Evolutionary conservation across 2,797 vertebrate species (phyloP), one percentile per base, ranked within the genome.

Genomic region (Moxostoma hubbsi): DNA sequence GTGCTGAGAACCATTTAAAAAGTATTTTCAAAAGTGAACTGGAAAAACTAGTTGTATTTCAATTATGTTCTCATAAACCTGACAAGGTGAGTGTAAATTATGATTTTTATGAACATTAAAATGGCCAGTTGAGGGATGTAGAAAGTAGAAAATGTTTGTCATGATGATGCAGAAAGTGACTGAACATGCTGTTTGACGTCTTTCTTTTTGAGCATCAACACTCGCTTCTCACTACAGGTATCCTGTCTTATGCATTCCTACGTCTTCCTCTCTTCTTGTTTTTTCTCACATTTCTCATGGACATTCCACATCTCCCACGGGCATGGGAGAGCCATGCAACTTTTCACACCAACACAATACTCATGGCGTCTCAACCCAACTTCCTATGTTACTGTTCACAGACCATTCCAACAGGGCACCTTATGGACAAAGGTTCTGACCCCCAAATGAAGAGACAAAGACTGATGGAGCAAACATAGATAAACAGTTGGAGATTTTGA

Each of bases 171-270:
- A 24, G 24, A 24, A 24, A 24, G 24, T 24, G 36, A 36, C 36
- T 36, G 36, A 36, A 36, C 36, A 36, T 36, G 36, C 36, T 82
- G 62, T 81, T 73, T 8, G 68, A 62, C 85, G 4, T 36, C 36
- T 36, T 36, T 84, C 91, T 93, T 93, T 93, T 93, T 18, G 81
- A 82, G 61, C 80, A 90, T 86, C 81, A 62, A 85, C 82, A 77
- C 86, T 86, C 79, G 80, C 83, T 86, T 87, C 75, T 83, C 82
- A 85, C 83, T 76, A 45, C 79, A 87, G 64, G 79, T 81, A 79
- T 78, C 68, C 76, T 36, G 36, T 36, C 36, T 66, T 58, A 63
- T 57, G 43, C 54, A 63, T 62, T 73, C 58, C 59, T 80, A 78
- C 11, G 15, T 59, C 84, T 57, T 68, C 70, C 45, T 36, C 36